Base-by-base conservation (phyloP, 2,888 invertebrate species). In the Melieria omissa region DNA sequence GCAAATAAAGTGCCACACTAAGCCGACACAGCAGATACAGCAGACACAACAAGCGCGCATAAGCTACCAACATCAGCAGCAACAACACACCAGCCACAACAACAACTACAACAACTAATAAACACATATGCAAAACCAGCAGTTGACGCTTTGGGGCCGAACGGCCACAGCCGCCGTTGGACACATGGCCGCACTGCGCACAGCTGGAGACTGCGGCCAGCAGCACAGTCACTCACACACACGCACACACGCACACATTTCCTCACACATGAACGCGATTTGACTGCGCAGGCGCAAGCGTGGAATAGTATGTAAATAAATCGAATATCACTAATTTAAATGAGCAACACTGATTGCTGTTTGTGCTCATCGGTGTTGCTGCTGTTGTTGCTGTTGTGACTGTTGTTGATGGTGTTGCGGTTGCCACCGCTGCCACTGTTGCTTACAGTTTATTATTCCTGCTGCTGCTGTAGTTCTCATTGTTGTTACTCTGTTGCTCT, bases 311-410 rank as follows among this genome's bases (percentile, higher is more conserved):
- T 54, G 76, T 75, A 73, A 29, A 29, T 69, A 74, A 73, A 76
- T 74, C 74, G 74, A 74, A 81, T 81, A 77, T 78, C 66, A 78
- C 79, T 80, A 81, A 82, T 82, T 81, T 80, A 81, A 81, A 82
- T 81, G 78, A 81, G 79, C 78, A 79, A 71, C 62, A 65, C 61
- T 71, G 64, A 63, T 61, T 64, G 72, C 72, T 65, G 57, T 61
- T 29, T 29, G 29, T 29, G 29, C 29, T 29, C 29, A 29, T 29
- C 29, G 29, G 29, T 29, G 29, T 2, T 69, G 58, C 65, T 54
- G 55, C 45, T 62, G 65, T 61, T 65, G 57, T 45, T 46, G 67
- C 46, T 55, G 29, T 16, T 14, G n/a, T 47, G 47, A 10, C 45
- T 62, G 65, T 61, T 65, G 57, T 45, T 46, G 67, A 46, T 55